Evolutionary conservation across 2,888 invertebrate species (phyloP), one percentile per base, ranked within the genome.

Genomic region (Sarcophaga carnaria): DNA sequence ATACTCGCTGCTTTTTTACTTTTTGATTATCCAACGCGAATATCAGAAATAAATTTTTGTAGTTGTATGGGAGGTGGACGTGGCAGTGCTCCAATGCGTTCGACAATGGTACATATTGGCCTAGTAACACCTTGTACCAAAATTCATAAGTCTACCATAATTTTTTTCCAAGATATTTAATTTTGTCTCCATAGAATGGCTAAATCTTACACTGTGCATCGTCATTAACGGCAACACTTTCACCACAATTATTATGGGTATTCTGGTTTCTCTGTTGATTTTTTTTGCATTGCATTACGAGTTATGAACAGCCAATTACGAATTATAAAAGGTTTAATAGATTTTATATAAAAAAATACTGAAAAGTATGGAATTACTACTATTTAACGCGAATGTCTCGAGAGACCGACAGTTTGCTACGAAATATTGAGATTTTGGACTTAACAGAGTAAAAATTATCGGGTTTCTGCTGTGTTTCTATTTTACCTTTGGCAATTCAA

Each of bases 201-300:
- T 20, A 20, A 20, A 20, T 20, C 20, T 20, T 20, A 20, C 20
- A 20, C 1, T 20, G 20, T 20, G 20, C 20, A 63, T 63, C 49
- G 17, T 71, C 49, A 69, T 25, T n/a, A 49, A 78, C 64, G 63
- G 20, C n/a, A 37, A 49, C 59, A 60, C 64, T 71, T 71, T 80
- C 71, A 25, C 80, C 71, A 69, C 79, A 70, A 70, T 2, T 25
- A 12, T 25, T 66, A 25, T 37, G 12, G 0, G 0, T 14, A 17
- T 54, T 54, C 54, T 54, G 1, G 1, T 14, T 54, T 14, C 8
- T 54, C 12, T 14, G 54, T 17, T 17, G 12, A 17, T 54, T 54
- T 22, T 20, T 54, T 54, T 54, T 17, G 54, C 12, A 8, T 17
- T 54, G 3, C 4, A 54, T 4, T 17, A 22, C 64, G 37, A 66